These are phyloP conservation scores for Tenrec ecaudatus DNA, from an alignment of 2,113 vertebrate genomes.

Conservation along the genomic window DNA sequence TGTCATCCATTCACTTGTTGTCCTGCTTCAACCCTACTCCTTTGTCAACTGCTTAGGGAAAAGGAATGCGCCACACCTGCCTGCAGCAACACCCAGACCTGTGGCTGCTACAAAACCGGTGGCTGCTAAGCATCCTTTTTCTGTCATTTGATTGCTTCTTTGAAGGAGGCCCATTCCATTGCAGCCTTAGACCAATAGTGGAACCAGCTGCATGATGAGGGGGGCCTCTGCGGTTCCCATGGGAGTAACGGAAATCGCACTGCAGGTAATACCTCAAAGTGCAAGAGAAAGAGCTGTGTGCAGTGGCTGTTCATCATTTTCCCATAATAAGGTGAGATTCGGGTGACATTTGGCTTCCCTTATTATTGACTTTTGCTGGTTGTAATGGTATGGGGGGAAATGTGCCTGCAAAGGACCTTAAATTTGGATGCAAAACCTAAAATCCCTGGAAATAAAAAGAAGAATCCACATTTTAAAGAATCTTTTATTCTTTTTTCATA, in stretches of 20 bases:
- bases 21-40: background rate
- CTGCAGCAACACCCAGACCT: background rate
- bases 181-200: background rate
- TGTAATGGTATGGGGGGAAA: conserved; percentile 21
- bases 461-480: conserved; percentile 25
- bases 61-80: too few relatives aligned
- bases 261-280: background rate
- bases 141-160: conserved; percentile 16
- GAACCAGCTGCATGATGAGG: background rate
- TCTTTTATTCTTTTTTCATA: conserved; percentile 1
- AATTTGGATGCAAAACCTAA: conserved; percentile 29
- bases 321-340: background rate
- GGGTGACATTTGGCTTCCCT: background rate
- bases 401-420: background rate
- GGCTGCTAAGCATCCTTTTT: conserved; percentile 2
- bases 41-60: background rate
- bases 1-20: background rate
- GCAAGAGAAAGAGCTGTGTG: background rate
- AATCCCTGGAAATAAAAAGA: conserved; percentile 10
- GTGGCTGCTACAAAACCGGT: background rate
- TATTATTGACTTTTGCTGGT: background rate
- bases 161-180: background rate
- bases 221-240: background rate
- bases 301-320: background rate
- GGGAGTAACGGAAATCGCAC: background rate